These are phyloP conservation scores for fruit fly (Drosophila melanogaster) DNA, from an alignment of 1,140 invertebrate genomes.

Conservation along the genomic window DNA sequence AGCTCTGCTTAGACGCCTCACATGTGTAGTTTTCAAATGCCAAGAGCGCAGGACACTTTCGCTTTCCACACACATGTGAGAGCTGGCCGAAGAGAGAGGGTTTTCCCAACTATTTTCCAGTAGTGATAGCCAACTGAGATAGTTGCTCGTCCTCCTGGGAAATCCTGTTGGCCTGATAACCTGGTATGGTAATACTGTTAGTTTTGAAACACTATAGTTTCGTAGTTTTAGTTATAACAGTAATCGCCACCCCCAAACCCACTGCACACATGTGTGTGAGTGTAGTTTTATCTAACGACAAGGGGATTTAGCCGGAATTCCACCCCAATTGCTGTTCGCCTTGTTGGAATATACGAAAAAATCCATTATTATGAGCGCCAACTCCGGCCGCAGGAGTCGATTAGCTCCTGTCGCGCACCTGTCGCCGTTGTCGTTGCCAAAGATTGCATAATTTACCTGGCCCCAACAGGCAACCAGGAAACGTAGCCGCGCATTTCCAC, in stretches of 20 bases:
- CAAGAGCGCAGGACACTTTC: conserved; percentile 81
- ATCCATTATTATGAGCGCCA: conserved; percentile 83
- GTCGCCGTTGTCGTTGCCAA: conserved; percentile 66
- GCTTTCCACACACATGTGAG: conserved; percentile 35
- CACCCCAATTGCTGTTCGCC: conserved; percentile 73
- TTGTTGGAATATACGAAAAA: conserved; percentile 82
- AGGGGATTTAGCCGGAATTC: conserved; percentile 31
- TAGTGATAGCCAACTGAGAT: conserved; percentile 55
- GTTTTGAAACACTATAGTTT: conserved; percentile 84
- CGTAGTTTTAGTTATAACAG: conserved; percentile 81
- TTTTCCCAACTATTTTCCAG: conserved; percentile 56
- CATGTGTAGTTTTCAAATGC: conserved; percentile 77
- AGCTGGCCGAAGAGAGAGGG: conserved; percentile 5
- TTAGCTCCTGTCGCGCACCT: conserved; percentile 58
- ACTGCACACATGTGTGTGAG: neutral
- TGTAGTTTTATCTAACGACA: conserved; percentile 37
- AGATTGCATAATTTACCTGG: conserved; percentile 85
- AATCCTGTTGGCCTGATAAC: conserved; percentile 69
- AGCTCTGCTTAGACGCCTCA: conserved; percentile 58
- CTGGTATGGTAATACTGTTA: conserved; percentile 84
- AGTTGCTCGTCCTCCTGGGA: conserved; percentile 61
- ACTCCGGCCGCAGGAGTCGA: conserved; percentile 47
- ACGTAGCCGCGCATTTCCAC: conserved; percentile 38
- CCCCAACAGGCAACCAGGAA: conserved; percentile 76
- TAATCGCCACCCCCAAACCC: conserved; percentile 10